A percentile compares a stretch with the other conserved stretches of the same genome.
Conservation (phyloP, 2,888 invertebrate genomes). For the Phymatocera aterrima region DNA sequence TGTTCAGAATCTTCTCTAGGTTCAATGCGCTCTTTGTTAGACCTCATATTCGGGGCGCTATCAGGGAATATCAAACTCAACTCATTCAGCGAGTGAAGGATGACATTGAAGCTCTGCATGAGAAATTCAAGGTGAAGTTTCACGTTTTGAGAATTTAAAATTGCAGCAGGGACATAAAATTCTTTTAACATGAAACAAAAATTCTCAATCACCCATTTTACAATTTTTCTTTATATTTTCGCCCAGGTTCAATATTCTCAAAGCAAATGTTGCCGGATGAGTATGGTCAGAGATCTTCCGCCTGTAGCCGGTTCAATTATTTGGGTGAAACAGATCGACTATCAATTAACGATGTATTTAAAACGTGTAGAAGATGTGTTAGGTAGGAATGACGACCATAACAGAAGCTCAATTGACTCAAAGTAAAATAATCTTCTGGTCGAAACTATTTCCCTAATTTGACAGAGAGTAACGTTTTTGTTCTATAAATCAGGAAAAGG, state of each 20-base stretch:
- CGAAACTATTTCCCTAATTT: not conserved
- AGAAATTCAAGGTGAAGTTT: constrained; percentile 98
- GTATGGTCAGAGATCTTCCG: constrained; percentile 94
- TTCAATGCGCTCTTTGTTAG: constrained; percentile 99
- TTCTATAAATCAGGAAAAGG: constrained; percentile 84
- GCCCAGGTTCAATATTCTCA: constrained; percentile 93
- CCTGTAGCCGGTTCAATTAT: constrained; percentile 99
- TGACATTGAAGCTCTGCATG: constrained; percentile 97
- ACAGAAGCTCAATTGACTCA: not conserved
- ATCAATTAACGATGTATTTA: constrained; percentile 96
- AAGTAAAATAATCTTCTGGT: not conserved
- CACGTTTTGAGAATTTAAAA: not conserved
- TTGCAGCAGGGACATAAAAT: constrained; percentile 12
- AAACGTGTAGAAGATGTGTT: constrained; percentile 98
- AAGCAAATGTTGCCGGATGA: constrained; percentile 95
- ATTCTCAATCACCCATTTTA: not conserved
- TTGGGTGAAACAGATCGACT: constrained; percentile 99
- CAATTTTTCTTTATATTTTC: constrained; percentile 29
- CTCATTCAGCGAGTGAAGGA: constrained; percentile 99
- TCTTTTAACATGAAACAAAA: not conserved
- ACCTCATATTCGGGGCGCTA: constrained; percentile 99
- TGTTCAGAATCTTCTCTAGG: constrained; percentile 98
- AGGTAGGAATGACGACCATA: constrained; percentile 76
- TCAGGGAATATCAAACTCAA: constrained; percentile 99
- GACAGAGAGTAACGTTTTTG: not conserved